A percentile compares a stretch with the other conserved stretches of the same genome.
phyloP scores from a whole-genome alignment of 2,888 invertebrate species.

The Coecobrya sp. region DNA sequence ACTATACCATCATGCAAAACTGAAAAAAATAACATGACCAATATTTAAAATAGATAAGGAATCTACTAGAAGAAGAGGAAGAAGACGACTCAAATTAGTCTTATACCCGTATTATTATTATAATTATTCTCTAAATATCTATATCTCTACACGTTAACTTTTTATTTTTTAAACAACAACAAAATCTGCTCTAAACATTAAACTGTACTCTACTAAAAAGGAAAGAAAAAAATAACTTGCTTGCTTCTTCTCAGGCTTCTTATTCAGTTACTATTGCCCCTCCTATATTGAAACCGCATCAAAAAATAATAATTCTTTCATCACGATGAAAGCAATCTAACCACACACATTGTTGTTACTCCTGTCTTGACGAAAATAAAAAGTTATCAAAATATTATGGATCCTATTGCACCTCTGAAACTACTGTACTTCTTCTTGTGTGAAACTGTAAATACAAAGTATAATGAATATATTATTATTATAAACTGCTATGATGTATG shows the following conservation, averaged over 20 bases:
- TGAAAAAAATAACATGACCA: slow-evolving; percentile 36
- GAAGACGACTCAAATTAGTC: slow-evolving; percentile 20
- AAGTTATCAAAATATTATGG: slow-evolving; percentile 68
- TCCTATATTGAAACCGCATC: background rate
- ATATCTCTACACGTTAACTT: no score
- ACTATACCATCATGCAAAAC: slow-evolving; percentile 16
- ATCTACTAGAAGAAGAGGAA: no score
- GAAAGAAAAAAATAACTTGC: slow-evolving; percentile 29
- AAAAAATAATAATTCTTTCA: no score
- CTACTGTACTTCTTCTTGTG: no score
- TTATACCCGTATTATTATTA: background rate
- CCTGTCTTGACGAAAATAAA: background rate
- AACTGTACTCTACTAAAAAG: background rate
- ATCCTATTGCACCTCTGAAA: slow-evolving; percentile 71
- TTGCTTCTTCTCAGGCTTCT: slow-evolving; percentile 29
- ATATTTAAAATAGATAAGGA: background rate
- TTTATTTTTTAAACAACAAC: no score
- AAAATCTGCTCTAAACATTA: background rate
- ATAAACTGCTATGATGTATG: slow-evolving; percentile 20
- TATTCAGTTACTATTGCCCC: background rate
- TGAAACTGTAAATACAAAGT: slow-evolving; percentile 27
- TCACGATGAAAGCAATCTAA: background rate
- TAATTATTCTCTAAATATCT: background rate
- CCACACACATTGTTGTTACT: background rate
- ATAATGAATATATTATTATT: slow-evolving; percentile 48